Evolutionary conservation across 2,113 vertebrate genomes (phyloP), one percentile per base, ranked within the genome.

Genomic region (Rhipidura dahli): DNA sequence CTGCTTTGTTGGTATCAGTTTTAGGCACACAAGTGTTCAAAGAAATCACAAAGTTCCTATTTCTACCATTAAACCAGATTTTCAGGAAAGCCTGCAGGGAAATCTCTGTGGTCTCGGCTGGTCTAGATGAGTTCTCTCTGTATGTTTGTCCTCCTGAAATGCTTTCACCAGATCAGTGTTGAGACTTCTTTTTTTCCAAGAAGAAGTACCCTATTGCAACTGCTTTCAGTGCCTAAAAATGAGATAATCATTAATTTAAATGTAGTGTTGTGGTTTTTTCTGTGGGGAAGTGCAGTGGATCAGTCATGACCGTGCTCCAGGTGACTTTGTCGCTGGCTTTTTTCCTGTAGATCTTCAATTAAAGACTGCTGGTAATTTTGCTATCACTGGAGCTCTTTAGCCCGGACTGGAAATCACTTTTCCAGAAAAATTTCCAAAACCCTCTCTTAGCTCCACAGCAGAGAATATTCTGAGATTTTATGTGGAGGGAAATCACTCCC

Each of bases 1-100:
- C 69, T 17, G 1, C 28, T 37, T 16, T 37, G 24, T 1, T 61
- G 45, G 45, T 51, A 44, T 4, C 22, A 7, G 6, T 20, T 14
- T 23, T 24, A 8, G 1, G 37, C 7, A 0, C 9, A 16, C 7
- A 13, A 7, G 10, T 9, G 28, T 6, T 24, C 7, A 42, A 50
- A 89, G 19, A 45, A 69, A 57, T 44, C 0, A 2, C 1, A 7
- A 60, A 13, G 4, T 19, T 2, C 27, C 0, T 14, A 6, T 70
- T 90, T 69, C 28, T 77, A 7, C 28, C 4, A 7, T 10, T 56
- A 45, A 37, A 22, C 6, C 9, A 13, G 7, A 5, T 28, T 64
- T 42, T 37, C 12, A 14, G 15, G 45, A 51, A 73, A 72, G 65
- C 54, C 27, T 1, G 0, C 16, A n/a, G 24, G 47, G 50, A 89